Conservation (phyloP, 2,113 vertebrate species). For the Muscicapa adusta region DNA sequence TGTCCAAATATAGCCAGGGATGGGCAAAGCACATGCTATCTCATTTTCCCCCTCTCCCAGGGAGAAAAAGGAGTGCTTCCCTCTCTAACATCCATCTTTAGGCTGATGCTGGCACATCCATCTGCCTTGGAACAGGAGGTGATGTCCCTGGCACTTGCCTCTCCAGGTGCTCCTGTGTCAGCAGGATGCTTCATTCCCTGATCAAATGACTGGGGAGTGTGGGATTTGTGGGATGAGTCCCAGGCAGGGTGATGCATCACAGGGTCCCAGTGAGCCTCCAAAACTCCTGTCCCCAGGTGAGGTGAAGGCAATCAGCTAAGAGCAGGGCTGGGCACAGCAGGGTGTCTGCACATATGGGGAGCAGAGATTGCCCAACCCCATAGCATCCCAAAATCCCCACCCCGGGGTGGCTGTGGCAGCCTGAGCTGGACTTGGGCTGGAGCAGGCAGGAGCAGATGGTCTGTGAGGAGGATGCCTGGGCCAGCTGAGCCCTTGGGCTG, state of each 20-base stretch:
- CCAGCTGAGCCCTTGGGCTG: background rate
- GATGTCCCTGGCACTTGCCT: background rate
- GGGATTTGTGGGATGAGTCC: background rate
- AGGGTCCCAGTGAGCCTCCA: background rate
- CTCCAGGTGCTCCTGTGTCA: background rate
- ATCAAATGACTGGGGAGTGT: fast-evolving
- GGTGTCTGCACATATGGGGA: fast-evolving
- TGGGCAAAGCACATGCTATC: background rate
- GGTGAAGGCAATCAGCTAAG: background rate
- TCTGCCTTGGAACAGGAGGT: background rate
- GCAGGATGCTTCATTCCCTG: background rate
- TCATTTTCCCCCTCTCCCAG: background rate
- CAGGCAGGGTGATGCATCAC: background rate
- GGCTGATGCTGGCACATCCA: background rate
- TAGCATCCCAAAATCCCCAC: background rate
- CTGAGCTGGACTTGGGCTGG: background rate
- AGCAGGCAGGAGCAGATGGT: background rate
- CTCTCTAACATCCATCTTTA: background rate
- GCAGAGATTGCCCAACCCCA: background rate
- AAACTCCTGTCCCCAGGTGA: background rate
- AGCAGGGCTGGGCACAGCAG: background rate
- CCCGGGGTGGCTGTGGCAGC: background rate
- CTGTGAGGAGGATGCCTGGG: background rate
- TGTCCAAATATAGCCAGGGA: background rate
- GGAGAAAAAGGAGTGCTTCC: background rate